phyloP scores from a whole-genome alignment of 2,888 invertebrate genomes.

The Melanostoma mellinum region DNA sequence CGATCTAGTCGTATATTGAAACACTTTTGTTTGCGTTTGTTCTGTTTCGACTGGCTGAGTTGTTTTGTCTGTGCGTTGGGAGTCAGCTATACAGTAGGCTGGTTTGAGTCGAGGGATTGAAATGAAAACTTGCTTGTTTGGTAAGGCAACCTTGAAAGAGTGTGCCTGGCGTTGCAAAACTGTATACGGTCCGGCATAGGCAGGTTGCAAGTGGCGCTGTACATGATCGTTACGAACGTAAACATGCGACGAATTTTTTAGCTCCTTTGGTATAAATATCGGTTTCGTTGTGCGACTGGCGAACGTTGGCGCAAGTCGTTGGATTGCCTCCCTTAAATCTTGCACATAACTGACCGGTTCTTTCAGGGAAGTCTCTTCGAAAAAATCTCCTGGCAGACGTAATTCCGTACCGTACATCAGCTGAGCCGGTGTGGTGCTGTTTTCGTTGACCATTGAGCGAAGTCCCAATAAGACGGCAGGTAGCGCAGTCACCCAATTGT shows the following conservation, averaged over 20 bases:
- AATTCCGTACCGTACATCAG: conserved; percentile 15
- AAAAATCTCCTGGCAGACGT: conserved; percentile 15
- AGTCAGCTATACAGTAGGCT: conserved; percentile 7
- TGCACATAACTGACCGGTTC: conserved; percentile 15
- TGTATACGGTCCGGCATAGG: conserved; percentile 16
- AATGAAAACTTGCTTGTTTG: conserved; percentile 15
- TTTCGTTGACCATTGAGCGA: conserved; percentile 30
- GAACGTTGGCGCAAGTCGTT: conserved; percentile 2
- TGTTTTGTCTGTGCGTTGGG: conserved; percentile 1
- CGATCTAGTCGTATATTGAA: background rate
- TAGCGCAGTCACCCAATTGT: conserved; percentile 73
- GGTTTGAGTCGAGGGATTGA: conserved; percentile 28
- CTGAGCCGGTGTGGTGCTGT: conserved; percentile 6
- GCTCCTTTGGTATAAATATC: conserved; percentile 17
- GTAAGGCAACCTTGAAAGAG: conserved; percentile 21
- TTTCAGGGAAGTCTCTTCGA: background rate
- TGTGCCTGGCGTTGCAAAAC: conserved; percentile 19
- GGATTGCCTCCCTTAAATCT: conserved; percentile 19
- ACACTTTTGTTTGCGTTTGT: background rate
- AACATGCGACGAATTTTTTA: conserved; percentile 18
- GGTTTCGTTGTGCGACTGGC: conserved; percentile 14
- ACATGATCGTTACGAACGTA: conserved; percentile 30
- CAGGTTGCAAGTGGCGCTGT: conserved; percentile 19
- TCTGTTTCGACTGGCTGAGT: background rate
- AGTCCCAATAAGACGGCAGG: conserved; percentile 25